A percentile compares a stretch with the other conserved stretches of the same genome.
Evolutionary conservation across 2,888 invertebrate genomes (phyloP).

Genomic region (Metellina segmentata): DNA sequence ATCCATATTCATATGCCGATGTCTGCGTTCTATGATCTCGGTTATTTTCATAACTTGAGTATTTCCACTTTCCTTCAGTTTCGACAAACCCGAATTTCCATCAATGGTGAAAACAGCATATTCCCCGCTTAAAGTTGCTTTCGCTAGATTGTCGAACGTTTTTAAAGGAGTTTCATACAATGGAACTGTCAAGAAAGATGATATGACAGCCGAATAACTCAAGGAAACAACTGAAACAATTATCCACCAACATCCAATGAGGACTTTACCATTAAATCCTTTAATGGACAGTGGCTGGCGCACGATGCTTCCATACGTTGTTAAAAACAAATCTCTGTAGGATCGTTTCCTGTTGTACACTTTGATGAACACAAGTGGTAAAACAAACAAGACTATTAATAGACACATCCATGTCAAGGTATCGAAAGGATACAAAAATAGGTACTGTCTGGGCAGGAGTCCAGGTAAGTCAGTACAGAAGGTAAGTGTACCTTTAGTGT

Average conservation of each 20-base stretch:
- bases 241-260: background rate
- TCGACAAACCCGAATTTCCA: background rate
- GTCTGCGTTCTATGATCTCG: background rate
- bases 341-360: background rate
- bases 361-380: background rate
- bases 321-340: too few relatives aligned
- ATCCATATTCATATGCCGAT: background rate
- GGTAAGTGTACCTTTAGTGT: background rate
- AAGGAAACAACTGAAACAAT: background rate
- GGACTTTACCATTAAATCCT: background rate
- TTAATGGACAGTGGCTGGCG: background rate
- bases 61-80: background rate
- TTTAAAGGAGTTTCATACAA: background rate
- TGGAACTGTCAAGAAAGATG: constrained; percentile 1
- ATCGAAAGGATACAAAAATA: background rate
- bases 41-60: background rate
- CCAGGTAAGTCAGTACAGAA: background rate
- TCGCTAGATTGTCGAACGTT: background rate
- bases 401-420: background rate
- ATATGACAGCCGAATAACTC: constrained; percentile 5
- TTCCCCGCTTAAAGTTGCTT: background rate
- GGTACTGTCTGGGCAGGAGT: background rate
- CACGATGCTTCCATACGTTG: background rate
- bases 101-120: background rate
- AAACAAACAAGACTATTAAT: background rate